A percentile compares a stretch with the other conserved stretches of the same genome.
These are phyloP conservation scores for Hyperopisus bebe DNA, from an alignment of 2,113 vertebrate genomes.

Conservation along the genomic window DNA sequence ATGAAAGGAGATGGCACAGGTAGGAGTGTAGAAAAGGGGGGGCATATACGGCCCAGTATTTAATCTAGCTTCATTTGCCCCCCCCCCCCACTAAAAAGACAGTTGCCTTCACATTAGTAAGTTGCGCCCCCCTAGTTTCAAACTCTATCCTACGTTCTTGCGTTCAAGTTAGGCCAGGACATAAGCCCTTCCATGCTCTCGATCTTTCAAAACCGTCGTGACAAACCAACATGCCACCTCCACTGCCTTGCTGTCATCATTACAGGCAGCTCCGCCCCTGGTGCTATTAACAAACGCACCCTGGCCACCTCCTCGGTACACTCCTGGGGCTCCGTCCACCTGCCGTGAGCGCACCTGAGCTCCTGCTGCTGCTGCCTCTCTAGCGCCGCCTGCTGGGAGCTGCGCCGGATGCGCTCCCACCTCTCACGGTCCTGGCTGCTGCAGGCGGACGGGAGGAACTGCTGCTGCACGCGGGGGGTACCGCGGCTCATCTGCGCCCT, in stretches of 20 bases:
- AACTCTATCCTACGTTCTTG: not conserved
- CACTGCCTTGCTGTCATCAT: not conserved
- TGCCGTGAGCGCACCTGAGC: slow-evolving; percentile 37
- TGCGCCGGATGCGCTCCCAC: slow-evolving; percentile 62
- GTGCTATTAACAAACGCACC: not conserved
- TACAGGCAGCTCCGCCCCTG: not conserved
- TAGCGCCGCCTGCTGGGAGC: slow-evolving; percentile 59
- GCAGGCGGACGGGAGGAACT: slow-evolving; percentile 67
- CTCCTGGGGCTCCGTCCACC: not conserved
- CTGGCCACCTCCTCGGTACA: not conserved
- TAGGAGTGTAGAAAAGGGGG: not conserved
- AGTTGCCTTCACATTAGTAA: not conserved
- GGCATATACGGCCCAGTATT: not conserved
- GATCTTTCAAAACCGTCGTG: not conserved
- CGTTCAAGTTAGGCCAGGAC: not conserved
- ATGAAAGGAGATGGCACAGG: not conserved
- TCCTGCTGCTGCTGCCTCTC: slow-evolving; percentile 45
- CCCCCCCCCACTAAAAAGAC: not conserved
- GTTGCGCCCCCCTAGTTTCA: not conserved
- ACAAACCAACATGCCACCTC: not conserved
- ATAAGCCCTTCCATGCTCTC: not conserved
- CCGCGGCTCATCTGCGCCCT: slow-evolving; percentile 65
- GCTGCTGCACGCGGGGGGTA: slow-evolving; percentile 60
- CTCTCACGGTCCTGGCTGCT: slow-evolving; percentile 62
- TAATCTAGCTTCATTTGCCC: not conserved